These are phyloP conservation scores for Myioborus melanocephalus DNA, from an alignment of 2,797 vertebrate genomes.

Conservation along the genomic window DNA sequence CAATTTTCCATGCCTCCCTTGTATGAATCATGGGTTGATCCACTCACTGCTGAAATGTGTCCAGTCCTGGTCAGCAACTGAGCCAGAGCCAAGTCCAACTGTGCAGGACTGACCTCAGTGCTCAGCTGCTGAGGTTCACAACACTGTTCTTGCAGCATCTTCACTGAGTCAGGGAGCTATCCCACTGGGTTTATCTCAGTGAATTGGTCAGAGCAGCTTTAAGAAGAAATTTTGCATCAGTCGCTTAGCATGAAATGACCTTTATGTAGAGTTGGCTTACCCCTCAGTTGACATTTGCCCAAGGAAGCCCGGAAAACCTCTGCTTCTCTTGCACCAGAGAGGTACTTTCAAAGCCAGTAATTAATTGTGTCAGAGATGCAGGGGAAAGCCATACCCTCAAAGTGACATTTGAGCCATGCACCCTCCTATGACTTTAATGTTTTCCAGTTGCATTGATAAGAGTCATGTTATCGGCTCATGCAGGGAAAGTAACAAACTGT, in stretches of 20 bases:
- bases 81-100: not conserved
- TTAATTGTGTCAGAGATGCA: not conserved
- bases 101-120: not conserved
- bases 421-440: not conserved
- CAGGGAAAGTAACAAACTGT: not conserved
- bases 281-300: not conserved
- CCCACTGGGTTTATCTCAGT: not conserved
- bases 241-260: not conserved
- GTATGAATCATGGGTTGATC: not conserved
- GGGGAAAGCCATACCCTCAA: not conserved
- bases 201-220: not conserved
- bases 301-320: not conserved
- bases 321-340: not conserved
- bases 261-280: not conserved
- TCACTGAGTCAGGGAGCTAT: not conserved
- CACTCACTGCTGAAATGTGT: not conserved
- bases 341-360: not conserved
- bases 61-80: not conserved
- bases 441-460: not conserved
- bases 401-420: not conserved
- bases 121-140: not conserved
- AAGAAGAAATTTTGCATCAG: not conserved
- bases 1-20: not conserved
- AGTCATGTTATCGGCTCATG: not conserved
- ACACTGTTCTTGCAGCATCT: not conserved